Conservation (phyloP, 2,113 vertebrate genomes). For the Elachura formosa region DNA sequence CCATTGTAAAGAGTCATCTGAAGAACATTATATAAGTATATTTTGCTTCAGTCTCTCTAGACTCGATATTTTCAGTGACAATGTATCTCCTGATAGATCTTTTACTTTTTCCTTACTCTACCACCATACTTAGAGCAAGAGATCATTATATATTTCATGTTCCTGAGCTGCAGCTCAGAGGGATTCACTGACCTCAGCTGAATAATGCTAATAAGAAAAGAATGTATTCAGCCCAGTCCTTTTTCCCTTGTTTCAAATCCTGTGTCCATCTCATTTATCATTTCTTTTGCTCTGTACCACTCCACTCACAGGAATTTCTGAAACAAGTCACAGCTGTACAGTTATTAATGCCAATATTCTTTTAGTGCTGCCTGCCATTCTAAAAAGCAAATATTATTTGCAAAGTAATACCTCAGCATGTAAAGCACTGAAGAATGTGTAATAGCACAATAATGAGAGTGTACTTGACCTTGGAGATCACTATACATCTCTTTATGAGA, state of each 20-base stretch:
- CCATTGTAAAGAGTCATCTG: not conserved
- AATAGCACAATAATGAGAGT: not conserved
- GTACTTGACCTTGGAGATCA: not conserved
- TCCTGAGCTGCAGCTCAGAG: not conserved
- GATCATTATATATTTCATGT: not conserved
- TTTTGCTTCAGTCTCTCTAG: not conserved
- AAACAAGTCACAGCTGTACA: not conserved
- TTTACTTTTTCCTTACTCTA: not conserved
- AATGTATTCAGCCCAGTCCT: not conserved
- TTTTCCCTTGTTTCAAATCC: not conserved
- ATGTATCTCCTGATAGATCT: not conserved
- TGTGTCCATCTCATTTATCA: not conserved
- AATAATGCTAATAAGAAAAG: not conserved
- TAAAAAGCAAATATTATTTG: not conserved
- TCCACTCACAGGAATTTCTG: not conserved
- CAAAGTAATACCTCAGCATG: not conserved
- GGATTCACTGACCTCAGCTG: not conserved
- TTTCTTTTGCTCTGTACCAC: not conserved
- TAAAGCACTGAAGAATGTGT: not conserved
- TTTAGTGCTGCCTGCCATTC: not conserved
- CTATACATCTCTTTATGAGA: not conserved
- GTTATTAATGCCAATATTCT: not conserved
- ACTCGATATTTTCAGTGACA: not conserved
- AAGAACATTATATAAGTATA: not conserved
- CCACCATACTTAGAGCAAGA: not conserved